Percentiles rank a stretch among this genome's conserved stretches.
Conservation (phyloP, 1,140 invertebrate species). For the Cydia fagiglandana region DNA sequence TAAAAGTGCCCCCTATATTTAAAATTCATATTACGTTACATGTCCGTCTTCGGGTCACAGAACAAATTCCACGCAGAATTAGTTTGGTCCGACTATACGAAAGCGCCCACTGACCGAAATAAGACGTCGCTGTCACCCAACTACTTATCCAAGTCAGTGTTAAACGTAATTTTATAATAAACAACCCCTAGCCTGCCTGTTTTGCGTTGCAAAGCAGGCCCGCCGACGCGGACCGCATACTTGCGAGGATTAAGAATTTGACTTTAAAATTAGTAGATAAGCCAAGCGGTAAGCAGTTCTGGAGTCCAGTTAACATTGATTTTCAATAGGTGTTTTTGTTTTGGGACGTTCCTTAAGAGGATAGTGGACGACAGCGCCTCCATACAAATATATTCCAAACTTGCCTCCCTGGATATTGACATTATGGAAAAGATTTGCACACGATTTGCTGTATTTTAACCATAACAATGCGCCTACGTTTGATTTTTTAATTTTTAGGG, state of each 20-base stretch:
- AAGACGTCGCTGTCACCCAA: constrained; percentile 1
- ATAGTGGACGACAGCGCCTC: background rate
- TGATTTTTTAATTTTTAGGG: too few relatives aligned
- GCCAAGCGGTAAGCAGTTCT: constrained; percentile 10
- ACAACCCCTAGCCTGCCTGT: background rate
- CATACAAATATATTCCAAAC: too few relatives aligned
- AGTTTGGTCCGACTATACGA: too few relatives aligned
- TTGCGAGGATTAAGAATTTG: constrained; percentile 20
- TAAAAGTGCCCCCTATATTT: too few relatives aligned
- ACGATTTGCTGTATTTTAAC: too few relatives aligned
- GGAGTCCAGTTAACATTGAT: constrained; percentile 15
- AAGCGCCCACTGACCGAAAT: background rate
- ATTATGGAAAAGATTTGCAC: too few relatives aligned
- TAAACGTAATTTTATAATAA: constrained; percentile 9
- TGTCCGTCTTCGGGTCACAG: too few relatives aligned
- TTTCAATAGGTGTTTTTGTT: constrained; percentile 26
- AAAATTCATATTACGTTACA: too few relatives aligned
- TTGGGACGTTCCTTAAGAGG: background rate
- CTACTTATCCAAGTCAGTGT: background rate
- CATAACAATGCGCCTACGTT: too few relatives aligned
- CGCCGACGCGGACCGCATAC: constrained; percentile 7
- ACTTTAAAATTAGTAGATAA: constrained; percentile 31
- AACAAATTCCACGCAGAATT: too few relatives aligned
- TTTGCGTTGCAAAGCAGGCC: constrained; percentile 19
- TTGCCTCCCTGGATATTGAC: too few relatives aligned